phyloP scores from a whole-genome alignment of 2,888 invertebrate species.

The Drepana falcataria region DNA sequence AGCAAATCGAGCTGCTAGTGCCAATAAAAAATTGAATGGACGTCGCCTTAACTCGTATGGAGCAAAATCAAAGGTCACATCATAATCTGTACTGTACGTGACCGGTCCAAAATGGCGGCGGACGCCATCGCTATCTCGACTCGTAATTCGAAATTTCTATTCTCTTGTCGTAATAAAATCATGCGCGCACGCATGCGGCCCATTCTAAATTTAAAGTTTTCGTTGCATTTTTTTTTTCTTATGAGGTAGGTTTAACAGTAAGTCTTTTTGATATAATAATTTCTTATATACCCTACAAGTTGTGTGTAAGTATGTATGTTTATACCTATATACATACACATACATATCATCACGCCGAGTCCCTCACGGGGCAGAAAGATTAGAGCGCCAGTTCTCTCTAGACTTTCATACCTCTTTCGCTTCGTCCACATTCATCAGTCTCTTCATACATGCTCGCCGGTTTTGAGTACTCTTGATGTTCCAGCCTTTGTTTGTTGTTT shows the following conservation, averaged over 20 bases:
- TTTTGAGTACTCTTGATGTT: too few species aligned
- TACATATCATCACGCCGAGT: too few species aligned
- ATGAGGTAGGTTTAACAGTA: neutral
- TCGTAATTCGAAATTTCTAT: conserved; percentile 70
- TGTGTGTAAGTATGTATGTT: too few species aligned
- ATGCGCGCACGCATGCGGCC: conserved; percentile 57
- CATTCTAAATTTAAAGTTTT: conserved; percentile 42
- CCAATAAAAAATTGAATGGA: conserved; percentile 65
- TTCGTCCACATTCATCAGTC: too few species aligned
- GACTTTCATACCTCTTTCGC: too few species aligned
- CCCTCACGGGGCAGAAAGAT: too few species aligned
- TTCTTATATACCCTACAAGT: too few species aligned
- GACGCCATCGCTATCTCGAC: conserved; percentile 38
- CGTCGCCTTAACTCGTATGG: conserved; percentile 53
- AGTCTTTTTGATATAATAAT: neutral
- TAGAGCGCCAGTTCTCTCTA: too few species aligned
- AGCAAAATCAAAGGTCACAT: conserved; percentile 66
- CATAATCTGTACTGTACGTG: conserved; percentile 67
- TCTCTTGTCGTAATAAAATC: conserved; percentile 70
- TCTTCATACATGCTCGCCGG: too few species aligned
- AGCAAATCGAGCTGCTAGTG: conserved; percentile 56
- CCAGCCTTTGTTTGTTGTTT: too few species aligned
- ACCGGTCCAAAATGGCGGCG: conserved; percentile 54
- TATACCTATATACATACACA: too few species aligned
- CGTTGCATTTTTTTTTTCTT: conserved; percentile 18